Evolutionary conservation across 2,888 invertebrate genomes (phyloP).

Genomic region (Lasioglossum morio): DNA sequence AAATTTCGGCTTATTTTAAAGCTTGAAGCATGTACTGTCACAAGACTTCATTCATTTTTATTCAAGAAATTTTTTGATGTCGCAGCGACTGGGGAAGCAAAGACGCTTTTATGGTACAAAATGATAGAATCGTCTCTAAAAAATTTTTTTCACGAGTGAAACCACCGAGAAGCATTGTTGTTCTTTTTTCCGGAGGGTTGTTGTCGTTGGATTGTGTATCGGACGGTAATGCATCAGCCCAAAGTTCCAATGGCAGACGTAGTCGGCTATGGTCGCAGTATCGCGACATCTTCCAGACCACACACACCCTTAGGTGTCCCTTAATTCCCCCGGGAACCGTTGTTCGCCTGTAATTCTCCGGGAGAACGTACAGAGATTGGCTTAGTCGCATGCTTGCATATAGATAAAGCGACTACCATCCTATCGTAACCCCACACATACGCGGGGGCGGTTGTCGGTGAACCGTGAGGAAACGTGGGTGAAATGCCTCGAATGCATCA

Average conservation of each 20-base stretch:
- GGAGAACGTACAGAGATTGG: slow-evolving; percentile 74
- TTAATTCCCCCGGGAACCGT: slow-evolving; percentile 71
- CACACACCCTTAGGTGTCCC: slow-evolving; percentile 71
- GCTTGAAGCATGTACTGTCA: too few relatives aligned
- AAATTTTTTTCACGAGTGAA: too few relatives aligned
- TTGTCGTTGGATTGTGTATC: slow-evolving; percentile 18
- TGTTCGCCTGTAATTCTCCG: slow-evolving; percentile 75
- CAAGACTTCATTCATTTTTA: too few relatives aligned
- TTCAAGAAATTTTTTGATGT: too few relatives aligned
- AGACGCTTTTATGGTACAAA: too few relatives aligned
- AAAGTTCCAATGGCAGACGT: slow-evolving; percentile 58
- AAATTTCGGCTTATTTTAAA: too few relatives aligned
- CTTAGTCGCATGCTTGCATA: slow-evolving; percentile 74
- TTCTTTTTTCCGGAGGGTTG: not conserved
- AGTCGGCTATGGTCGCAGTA: slow-evolving; percentile 55
- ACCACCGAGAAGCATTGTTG: not conserved
- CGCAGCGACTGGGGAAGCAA: too few relatives aligned
- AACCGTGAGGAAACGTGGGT: slow-evolving; percentile 43
- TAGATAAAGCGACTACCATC: slow-evolving; percentile 67
- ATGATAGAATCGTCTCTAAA: too few relatives aligned
- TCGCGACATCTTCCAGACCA: slow-evolving; percentile 69
- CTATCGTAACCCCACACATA: slow-evolving; percentile 55
- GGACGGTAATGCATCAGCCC: slow-evolving; percentile 42
- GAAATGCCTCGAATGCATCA: slow-evolving; percentile 59
- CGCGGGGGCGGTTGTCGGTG: slow-evolving; percentile 37